Base-by-base conservation (phyloP, 1,140 invertebrate genomes). In the Agrypnia vestita region DNA sequence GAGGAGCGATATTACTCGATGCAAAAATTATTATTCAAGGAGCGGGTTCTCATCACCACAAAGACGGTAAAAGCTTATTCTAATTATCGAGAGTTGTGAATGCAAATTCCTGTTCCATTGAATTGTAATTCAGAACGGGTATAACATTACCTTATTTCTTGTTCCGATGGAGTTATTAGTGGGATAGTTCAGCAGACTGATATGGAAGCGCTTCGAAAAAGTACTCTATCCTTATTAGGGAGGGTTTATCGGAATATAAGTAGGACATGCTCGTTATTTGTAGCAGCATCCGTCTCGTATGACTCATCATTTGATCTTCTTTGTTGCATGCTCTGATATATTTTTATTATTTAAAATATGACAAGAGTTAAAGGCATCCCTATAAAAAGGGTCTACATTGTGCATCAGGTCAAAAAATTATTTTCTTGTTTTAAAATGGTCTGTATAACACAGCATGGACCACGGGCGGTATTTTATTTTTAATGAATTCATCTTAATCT, bases 121-220 rank as follows among this genome's bases (percentile, higher is more conserved):
- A 46, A 82, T 82, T 82, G 55, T 76, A 78, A 82, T 79, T 75
- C 80, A 76, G 61, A n/a, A 25, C 76, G 49, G 49, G 75, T 78
- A 56, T 74, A 62, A 51, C 56, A 74, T 81, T 78, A 62, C 78
- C 76, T 81, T 76, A 78, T 75, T 78, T 76, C 67, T 44, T 56
- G 25, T 61, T 78, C 49, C 55, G 46, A 64, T 76, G 59, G 49
- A 35, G 74, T 76, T 62, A 64, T 76, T 43, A 76, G 59, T 13
- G 15, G 74, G 15, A 75, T 56, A 21, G 53, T 25, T 35, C n/a
- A 35, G 35, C 15, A 10, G 51, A 75, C 69, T 46, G 62, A 15
- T 47, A 67, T 47, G 62, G 47, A n/a, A 74, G 21, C 25, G 56
- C 35, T 25, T 25, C 4, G 47, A 53, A 72, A 35, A 46, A 51